Evolutionary conservation across 2,797 vertebrate species (phyloP), one percentile per base, ranked within the genome.

Genomic region (Manis javanica): DNA sequence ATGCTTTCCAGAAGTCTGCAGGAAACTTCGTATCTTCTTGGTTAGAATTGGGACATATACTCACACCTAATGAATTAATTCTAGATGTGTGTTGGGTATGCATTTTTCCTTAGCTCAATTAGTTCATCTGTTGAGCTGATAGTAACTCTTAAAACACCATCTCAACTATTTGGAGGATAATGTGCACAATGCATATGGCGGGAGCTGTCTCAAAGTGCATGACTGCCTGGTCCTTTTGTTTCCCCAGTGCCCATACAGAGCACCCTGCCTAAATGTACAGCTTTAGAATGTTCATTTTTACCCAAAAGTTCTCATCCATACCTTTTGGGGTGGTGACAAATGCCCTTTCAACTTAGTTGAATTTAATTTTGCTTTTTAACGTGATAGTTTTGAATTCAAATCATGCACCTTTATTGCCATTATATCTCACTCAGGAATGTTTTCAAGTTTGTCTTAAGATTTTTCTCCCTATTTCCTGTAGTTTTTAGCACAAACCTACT

Each of bases 291-390:
- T 42, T 66, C 7, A 1, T 49, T 71, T 82, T n/a, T 46, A 55
- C 49, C 66, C 51, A 39, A 26, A 89, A 19, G 59, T 82, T 69
- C 31, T 49, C n/a, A 29, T 2, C 7, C 26, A 53, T 9, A 4
- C 24, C 34, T 84, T 19, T 4, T 14, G 18, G 11, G 18, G 29
- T 39, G 15, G 39, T 26, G 23, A 14, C 86, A 81, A 57, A 19
- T 34, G 9, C 3, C 18, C 24, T 66, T 55, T 39, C 39, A 24
- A 69, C 39, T 64, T 21, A 49, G 11, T 31, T 82, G 46, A 90
- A 79, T 74, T 87, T 84, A 31, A 63, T 79, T 93, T 88, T 39
- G 11, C 5, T 81, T 97, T 92, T 75, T 42, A 51, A 81, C 53
- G 14, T 29, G n/a, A 55, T 10, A 29, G 15, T 51, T 69, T 61